Percentiles rank a stretch among this genome's conserved stretches.
Conservation (phyloP, 2,888 invertebrate genomes). For the Lasioglossum oenotherae region DNA sequence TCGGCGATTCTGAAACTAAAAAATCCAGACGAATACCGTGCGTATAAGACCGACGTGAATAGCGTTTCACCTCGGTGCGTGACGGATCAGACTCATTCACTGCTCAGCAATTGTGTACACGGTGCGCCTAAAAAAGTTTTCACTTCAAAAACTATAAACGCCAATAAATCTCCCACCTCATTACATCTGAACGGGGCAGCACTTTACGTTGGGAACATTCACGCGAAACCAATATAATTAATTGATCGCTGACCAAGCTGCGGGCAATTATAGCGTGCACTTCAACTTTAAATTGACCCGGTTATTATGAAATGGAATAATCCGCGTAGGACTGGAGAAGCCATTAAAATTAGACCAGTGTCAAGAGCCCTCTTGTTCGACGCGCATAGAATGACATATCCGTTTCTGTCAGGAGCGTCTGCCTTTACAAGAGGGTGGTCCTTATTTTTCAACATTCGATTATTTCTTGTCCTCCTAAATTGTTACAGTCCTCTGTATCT, state of each 20-base stretch:
- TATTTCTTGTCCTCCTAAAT: background rate
- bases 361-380: background rate
- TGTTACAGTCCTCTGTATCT: background rate
- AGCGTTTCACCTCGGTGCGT: too few species aligned
- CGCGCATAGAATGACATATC: background rate
- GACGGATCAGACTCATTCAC: too few species aligned
- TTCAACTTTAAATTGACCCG: background rate
- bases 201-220: background rate
- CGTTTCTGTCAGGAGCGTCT: background rate
- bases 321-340: background rate
- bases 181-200: background rate
- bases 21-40: too few species aligned
- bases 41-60: too few species aligned
- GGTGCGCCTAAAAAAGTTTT: too few species aligned
- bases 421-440: background rate
- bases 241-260: background rate
- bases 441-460: background rate
- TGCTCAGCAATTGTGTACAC: too few species aligned
- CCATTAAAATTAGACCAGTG: constrained; percentile 4
- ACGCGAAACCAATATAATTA: background rate
- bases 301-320: constrained; percentile 1
- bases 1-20: background rate
- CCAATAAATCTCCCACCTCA: background rate
- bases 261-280: background rate
- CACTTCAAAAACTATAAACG: background rate